A percentile compares a stretch with the other conserved stretches of the same genome.
Conservation (phyloP, 2,797 vertebrate species). For the Denticeps clupeoides region DNA sequence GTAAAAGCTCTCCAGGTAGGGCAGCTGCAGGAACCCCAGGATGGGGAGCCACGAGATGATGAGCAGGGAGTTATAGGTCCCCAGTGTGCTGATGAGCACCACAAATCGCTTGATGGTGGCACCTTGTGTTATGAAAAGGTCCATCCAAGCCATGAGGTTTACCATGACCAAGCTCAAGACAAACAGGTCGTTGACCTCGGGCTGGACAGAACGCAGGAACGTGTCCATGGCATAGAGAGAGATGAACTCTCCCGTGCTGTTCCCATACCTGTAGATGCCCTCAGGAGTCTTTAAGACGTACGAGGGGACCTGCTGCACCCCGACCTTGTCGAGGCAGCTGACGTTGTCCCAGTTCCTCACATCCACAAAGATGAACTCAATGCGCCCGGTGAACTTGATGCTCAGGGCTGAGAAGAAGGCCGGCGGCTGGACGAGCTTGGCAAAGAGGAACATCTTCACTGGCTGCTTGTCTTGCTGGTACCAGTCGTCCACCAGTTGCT, state of each 20-base stretch:
- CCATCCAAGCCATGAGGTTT: slow-evolving; percentile 97
- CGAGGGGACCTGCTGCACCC: slow-evolving; percentile 74
- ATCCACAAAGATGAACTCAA: slow-evolving; percentile 96
- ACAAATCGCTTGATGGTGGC: slow-evolving; percentile 95
- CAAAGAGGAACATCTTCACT: slow-evolving; percentile 90
- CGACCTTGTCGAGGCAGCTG: slow-evolving; percentile 74
- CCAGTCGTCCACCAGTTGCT: slow-evolving; percentile 81
- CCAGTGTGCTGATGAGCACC: slow-evolving; percentile 92
- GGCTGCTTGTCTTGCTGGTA: slow-evolving; percentile 68
- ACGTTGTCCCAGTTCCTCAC: slow-evolving; percentile 79
- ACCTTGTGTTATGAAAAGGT: slow-evolving; percentile 96
- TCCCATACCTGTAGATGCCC: slow-evolving; percentile 90
- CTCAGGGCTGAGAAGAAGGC: slow-evolving; percentile 93
- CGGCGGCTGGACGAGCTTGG: slow-evolving; percentile 79
- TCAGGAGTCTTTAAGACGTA: slow-evolving; percentile 94
- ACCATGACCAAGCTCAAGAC: slow-evolving; percentile 90
- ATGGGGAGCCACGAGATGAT: slow-evolving; percentile 95
- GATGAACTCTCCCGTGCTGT: slow-evolving; percentile 85
- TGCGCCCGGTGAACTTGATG: slow-evolving; percentile 93
- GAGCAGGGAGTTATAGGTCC: slow-evolving; percentile 92
- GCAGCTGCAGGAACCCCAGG: slow-evolving; percentile 86
- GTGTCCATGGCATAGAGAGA: slow-evolving; percentile 90
- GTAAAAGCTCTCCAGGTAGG: slow-evolving; percentile 85
- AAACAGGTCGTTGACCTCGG: slow-evolving; percentile 95
- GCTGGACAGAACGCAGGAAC: slow-evolving; percentile 87